phyloP scores from a whole-genome alignment of 2,888 invertebrate genomes.

The Ormyrus pomaceus region DNA sequence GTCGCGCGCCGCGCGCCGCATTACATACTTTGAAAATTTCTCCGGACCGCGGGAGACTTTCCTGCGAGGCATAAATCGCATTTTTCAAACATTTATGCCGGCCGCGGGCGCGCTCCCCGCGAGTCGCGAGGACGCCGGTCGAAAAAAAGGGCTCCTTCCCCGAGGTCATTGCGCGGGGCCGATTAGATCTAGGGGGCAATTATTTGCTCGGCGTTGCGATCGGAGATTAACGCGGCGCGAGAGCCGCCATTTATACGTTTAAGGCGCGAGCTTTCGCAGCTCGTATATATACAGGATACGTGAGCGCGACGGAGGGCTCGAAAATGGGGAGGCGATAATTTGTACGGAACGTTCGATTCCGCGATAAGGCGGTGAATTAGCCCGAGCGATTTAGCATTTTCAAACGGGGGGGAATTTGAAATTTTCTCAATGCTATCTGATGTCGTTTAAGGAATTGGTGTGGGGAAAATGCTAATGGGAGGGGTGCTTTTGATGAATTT shows the following conservation, averaged over 20 bases:
- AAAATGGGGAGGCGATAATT: constrained; percentile 7
- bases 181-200: not conserved
- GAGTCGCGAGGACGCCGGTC: not conserved
- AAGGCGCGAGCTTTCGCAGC: constrained; percentile 7
- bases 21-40: not conserved
- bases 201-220: constrained; percentile 1
- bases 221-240: not conserved
- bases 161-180: not conserved
- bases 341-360: too few relatives aligned
- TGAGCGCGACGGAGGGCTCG: not conserved
- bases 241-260: not conserved
- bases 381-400: not conserved
- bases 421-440: too few relatives aligned
- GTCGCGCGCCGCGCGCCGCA: constrained; percentile 5
- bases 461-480: too few relatives aligned
- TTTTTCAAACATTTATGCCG: not conserved
- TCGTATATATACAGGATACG: not conserved
- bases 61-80: constrained; percentile 4
- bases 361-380: not conserved
- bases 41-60: not conserved
- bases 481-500: not conserved
- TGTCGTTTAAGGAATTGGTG: too few relatives aligned
- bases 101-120: too few relatives aligned
- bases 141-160: not conserved
- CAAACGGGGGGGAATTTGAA: too few relatives aligned